Evolutionary conservation across 2,888 invertebrate genomes (phyloP).

Genomic region (Matsumyia berberina): DNA sequence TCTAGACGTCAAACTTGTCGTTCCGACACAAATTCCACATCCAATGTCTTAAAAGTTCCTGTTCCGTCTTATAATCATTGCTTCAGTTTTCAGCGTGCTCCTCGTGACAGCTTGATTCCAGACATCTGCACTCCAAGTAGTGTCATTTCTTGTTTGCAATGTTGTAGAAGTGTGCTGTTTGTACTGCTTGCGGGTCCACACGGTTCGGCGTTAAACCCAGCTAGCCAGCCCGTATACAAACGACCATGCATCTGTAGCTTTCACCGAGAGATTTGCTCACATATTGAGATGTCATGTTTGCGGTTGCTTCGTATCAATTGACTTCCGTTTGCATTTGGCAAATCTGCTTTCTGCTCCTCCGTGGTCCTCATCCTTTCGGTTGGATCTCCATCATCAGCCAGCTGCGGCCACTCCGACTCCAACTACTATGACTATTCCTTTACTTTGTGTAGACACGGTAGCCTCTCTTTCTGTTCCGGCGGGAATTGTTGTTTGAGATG

Average conservation of each 20-base stretch:
- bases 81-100: too few species aligned
- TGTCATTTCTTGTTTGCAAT: slow-evolving; percentile 36
- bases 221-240: background rate
- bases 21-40: too few species aligned
- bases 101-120: too few species aligned
- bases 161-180: slow-evolving; percentile 40
- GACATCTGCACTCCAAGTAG: background rate
- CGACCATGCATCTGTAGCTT: slow-evolving; percentile 48
- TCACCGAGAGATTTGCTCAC: slow-evolving; percentile 58
- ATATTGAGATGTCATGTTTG: slow-evolving; percentile 74
- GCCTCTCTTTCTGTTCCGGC: slow-evolving; percentile 8
- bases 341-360: slow-evolving; percentile 56
- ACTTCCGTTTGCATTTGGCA: slow-evolving; percentile 73
- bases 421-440: slow-evolving; percentile 8
- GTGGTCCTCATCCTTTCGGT: background rate
- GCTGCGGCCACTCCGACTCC: slow-evolving; percentile 22
- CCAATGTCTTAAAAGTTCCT: too few species aligned
- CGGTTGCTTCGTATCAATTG: slow-evolving; percentile 68
- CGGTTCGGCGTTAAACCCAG: slow-evolving; percentile 19
- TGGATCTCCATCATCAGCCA: slow-evolving; percentile 16
- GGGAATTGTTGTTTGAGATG: slow-evolving; percentile 54
- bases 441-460: slow-evolving; percentile 30
- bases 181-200: slow-evolving; percentile 16
- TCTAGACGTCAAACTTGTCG: too few species aligned
- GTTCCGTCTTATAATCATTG: too few species aligned